Evolutionary conservation across 1,140 invertebrate species (phyloP).

Genomic region (Wiebesia pumilae): DNA sequence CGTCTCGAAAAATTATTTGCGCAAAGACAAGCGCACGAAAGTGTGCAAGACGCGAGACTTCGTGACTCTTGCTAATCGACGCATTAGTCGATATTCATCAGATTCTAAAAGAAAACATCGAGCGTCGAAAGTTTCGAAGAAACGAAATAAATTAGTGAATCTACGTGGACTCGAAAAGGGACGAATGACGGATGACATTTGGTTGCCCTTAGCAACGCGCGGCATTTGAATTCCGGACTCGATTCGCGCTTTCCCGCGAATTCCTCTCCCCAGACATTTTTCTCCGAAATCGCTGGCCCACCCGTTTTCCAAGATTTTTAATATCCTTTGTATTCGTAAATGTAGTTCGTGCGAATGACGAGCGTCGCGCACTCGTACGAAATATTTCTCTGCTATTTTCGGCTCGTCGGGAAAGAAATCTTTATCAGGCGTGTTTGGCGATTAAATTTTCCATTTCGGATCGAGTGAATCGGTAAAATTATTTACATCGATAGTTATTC

Average conservation of each 20-base stretch:
- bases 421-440: no score
- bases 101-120: neutral
- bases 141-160: neutral
- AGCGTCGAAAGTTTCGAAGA: neutral
- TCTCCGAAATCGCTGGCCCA: neutral
- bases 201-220: conserved; percentile 1
- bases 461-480: no score
- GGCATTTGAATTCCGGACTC: neutral
- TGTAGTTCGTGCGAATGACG: no score
- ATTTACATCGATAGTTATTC: no score
- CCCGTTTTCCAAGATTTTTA: neutral
- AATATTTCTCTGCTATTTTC: no score
- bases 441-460: no score
- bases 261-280: neutral
- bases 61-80: neutral
- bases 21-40: no score
- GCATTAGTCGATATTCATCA: neutral
- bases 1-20: no score
- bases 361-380: no score
- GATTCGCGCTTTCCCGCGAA: neutral
- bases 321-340: neutral
- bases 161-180: neutral
- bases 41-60: neutral
- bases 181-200: neutral
- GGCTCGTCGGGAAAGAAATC: no score